Base-by-base conservation (phyloP, 2,888 invertebrate species). In the Tenthredo amoena region DNA sequence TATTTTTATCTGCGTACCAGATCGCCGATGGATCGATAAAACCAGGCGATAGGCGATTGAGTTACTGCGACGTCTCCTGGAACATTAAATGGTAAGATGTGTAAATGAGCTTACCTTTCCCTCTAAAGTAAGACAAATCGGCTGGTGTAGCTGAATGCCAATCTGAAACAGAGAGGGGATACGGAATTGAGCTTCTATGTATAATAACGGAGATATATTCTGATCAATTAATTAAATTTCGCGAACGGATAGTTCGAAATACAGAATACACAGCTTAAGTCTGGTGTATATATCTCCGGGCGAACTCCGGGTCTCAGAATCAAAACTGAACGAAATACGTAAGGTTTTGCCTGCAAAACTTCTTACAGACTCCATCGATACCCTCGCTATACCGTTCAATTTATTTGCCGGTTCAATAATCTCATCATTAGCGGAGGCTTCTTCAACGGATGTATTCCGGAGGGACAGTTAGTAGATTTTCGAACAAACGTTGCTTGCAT, bases 151-250 rank as follows among this genome's bases (percentile, higher is more conserved):
- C 31, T 31, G 55, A 50, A 31, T 31, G 26, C 77, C 77, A 77
- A 77, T 77, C 55, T 77, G 77, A 77, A 77, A 77, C 47, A n/a
- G 15, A 26, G 31, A 26, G 12, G 5, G 31, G 50, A 76, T 43
- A 76, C 43, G 9, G 7, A 31, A 50, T 47, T 76, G 31, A 50
- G 15, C 12, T 26, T 76, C 37, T 1, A 26, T 4, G 55, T n/a
- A 47, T 6, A 76, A 76, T 15, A 76, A 21, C n/a, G 47, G 40
- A 26, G n/a, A 55, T n/a, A 1, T 55, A 55, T n/a, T 55, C 7
- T 55, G 55, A 55, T 55, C n/a, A n/a, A 55, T 55, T n/a, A 6
- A 55, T 55, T 1, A 71, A 18, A 71, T 18, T 71, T 37, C n/a
- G 31, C n/a, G 0, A 72, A 34, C 21, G 37, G 6, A n/a, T 34